Evolutionary conservation across 2,888 invertebrate species (phyloP), one percentile per base, ranked within the genome.

Genomic region (Thereva unica): DNA sequence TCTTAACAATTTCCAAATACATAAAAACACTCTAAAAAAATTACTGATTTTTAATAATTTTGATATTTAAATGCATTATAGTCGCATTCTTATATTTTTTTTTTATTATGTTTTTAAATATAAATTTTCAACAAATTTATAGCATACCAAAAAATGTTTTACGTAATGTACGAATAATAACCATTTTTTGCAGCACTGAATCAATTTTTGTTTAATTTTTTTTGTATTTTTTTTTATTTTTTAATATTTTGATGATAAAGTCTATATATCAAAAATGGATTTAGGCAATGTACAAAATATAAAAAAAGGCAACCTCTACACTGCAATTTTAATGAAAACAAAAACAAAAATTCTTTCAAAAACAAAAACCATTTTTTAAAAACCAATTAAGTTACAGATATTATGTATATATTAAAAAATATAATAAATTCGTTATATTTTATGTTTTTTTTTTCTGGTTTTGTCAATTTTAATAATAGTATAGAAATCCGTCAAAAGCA

Each of bases 221-320:
- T 23, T 2, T 23, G 23, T 23, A 23, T 23, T 23, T 23, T 23
- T 23, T 23, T 23, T 23, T 23, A 2, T 23, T 23, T 55, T 65
- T 64, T 8, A 41, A 45, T n/a, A n/a, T n/a, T 47, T 35, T 54
- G 61, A 61, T 50, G 61, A 61, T 47, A 59, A 59, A 23, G 23
- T 23, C n/a, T 61, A 49, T 61, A 49, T 61, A 61, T 61, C 50
- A 49, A 56, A 45, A 56, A 67, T 67, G 67, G 56, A 61, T 55
- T 45, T 38, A 66, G 59, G 66, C 59, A 64, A 68, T 61, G 59
- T 57, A 55, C 57, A 66, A 66, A 61, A 61, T 57, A 64, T 64
- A 70, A 70, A 67, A n/a, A 50, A 65, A 68, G 70, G 70, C 70
- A 70, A 70, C 57, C 42, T 70, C 70, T 70, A 70, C 70, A 68